phyloP scores from a whole-genome alignment of 2,113 vertebrate species.

The Isurus oxyrinchus region DNA sequence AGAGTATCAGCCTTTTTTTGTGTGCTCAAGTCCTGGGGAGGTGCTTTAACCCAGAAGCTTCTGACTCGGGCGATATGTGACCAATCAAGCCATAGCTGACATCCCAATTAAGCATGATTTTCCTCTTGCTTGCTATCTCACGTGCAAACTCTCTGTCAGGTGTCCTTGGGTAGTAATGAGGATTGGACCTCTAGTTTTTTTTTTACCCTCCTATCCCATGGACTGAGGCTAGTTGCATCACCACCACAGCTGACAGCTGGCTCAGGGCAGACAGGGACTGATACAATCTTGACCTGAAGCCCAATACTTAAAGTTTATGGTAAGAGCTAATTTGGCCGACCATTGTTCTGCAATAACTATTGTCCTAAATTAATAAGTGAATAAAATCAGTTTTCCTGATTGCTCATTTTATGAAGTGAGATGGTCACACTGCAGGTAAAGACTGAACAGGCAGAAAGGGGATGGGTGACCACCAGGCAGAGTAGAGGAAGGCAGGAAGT shows the following conservation, averaged over 20 bases:
- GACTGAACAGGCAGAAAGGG: no score
- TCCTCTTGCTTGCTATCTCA: not conserved
- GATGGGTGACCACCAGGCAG: no score
- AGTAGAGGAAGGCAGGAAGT: no score
- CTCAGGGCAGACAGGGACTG: not conserved
- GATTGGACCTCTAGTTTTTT: no score
- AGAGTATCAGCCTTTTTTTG: no score
- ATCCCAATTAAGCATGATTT: not conserved
- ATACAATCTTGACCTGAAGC: not conserved
- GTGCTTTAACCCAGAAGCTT: no score
- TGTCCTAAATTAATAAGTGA: not conserved
- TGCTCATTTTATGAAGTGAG: not conserved
- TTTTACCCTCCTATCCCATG: not conserved
- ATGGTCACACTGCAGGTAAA: no score
- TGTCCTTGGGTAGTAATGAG: no score
- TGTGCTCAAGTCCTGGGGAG: no score
- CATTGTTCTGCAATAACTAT: not conserved
- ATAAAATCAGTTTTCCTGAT: not conserved
- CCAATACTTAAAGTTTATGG: not conserved
- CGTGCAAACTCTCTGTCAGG: no score
- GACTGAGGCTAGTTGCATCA: not conserved
- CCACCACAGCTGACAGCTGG: not conserved
- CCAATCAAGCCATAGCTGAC: no score
- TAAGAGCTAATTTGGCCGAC: not conserved
- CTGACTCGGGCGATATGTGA: no score